Conservation (phyloP, 2,113 vertebrate genomes). For the Microcebus tavaratra region DNA sequence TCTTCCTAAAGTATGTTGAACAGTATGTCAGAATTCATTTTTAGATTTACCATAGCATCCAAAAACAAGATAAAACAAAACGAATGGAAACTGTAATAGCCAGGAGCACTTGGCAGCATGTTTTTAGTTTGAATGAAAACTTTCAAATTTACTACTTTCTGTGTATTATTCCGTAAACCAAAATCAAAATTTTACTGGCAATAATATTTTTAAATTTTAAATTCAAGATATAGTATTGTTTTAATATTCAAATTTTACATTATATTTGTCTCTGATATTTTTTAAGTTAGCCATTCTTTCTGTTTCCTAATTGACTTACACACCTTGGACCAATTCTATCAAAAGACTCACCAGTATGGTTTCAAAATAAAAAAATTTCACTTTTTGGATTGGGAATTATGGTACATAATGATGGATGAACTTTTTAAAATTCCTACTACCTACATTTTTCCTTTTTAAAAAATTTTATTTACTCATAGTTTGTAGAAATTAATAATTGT, state of each 20-base stretch:
- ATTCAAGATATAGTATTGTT: background rate
- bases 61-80: background rate
- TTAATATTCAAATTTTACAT: background rate
- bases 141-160: background rate
- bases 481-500: slow-evolving; percentile 2
- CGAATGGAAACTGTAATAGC: background rate
- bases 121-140: background rate
- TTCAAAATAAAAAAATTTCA: slow-evolving; percentile 42
- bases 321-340: background rate
- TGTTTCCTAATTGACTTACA: slow-evolving; percentile 6
- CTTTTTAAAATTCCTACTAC: background rate
- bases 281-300: background rate
- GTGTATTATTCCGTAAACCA: background rate
- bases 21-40: background rate
- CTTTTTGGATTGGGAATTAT: background rate
- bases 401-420: background rate
- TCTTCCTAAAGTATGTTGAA: background rate
- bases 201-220: slow-evolving; percentile 20
- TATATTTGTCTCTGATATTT: background rate
- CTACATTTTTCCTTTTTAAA: background rate
- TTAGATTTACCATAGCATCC: background rate
- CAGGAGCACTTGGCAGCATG: background rate
- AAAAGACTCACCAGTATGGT: background rate
- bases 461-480: background rate
- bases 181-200: background rate